phyloP scores from a whole-genome alignment of 2,888 invertebrate species.

The Cremastobaeus sp. region DNA sequence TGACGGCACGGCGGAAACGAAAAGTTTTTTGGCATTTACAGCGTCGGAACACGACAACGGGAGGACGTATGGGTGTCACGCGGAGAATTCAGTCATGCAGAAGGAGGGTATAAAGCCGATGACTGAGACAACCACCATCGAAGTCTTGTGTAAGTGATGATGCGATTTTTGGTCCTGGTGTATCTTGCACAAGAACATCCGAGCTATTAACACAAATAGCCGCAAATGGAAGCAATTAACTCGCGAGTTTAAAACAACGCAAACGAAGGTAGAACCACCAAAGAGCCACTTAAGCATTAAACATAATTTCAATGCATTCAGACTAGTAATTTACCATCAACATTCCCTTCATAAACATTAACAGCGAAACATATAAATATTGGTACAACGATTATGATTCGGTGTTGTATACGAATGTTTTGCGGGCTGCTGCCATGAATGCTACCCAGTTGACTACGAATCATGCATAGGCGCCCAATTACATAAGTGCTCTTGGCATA shows the following conservation, averaged over 20 bases:
- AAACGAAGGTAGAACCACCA: no score
- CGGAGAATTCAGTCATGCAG: slow-evolving; percentile 88
- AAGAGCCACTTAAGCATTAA: slow-evolving; percentile 7
- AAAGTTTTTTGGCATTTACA: slow-evolving; percentile 87
- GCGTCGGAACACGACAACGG: slow-evolving; percentile 91
- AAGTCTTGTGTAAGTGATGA: slow-evolving; percentile 93
- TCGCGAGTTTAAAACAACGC: no score
- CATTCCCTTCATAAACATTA: slow-evolving; percentile 7
- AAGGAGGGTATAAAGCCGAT: slow-evolving; percentile 87
- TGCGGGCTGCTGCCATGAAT: slow-evolving; percentile 6
- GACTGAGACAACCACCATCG: slow-evolving; percentile 84
- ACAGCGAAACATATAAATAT: slow-evolving; percentile 26
- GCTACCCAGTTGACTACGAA: slow-evolving; percentile 11
- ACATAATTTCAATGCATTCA: neutral
- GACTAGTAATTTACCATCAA: neutral
- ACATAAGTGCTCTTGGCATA: slow-evolving; percentile 36
- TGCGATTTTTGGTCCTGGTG: no score
- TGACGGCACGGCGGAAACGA: slow-evolving; percentile 89
- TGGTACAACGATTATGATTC: slow-evolving; percentile 3
- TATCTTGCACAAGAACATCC: no score
- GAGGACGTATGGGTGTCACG: slow-evolving; percentile 87
- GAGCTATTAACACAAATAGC: no score
- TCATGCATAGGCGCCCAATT: slow-evolving; percentile 34
- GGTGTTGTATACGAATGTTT: neutral
- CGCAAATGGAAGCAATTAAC: no score